Conservation (phyloP, 2,888 invertebrate species). For the Lypha dubia region DNA sequence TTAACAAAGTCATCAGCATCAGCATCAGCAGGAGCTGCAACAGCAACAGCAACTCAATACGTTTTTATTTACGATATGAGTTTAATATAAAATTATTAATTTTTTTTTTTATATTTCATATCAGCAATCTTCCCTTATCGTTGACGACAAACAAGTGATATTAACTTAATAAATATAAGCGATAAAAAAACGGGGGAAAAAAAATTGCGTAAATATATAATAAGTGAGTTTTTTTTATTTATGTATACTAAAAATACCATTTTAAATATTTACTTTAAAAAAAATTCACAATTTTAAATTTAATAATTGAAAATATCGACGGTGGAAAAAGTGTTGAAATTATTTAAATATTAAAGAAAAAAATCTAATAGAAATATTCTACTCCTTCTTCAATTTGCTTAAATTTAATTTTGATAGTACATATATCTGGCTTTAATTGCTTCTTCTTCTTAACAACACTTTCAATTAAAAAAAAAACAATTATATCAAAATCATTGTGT, state of each 20-base stretch:
- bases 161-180: constrained; percentile 38
- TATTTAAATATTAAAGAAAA: neutral
- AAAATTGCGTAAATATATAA: constrained; percentile 1
- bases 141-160: constrained; percentile 34
- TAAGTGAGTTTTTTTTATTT: neutral
- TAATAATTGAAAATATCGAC: neutral
- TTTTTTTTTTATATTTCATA: constrained; percentile 2
- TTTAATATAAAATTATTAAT: constrained; percentile 6
- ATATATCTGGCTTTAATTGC: constrained; percentile 6
- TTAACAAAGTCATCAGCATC: constrained; percentile 39
- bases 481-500: constrained; percentile 33
- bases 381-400: too few relatives aligned
- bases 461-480: too few relatives aligned
- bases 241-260: neutral
- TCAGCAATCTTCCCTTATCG: constrained; percentile 44
- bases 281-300: neutral
- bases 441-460: constrained; percentile 11
- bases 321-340: neutral
- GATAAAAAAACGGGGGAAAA: neutral
- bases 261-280: neutral
- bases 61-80: constrained; percentile 34
- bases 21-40: neutral
- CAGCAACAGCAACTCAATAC: neutral
- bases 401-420: constrained; percentile 27
- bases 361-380: neutral